Evolutionary conservation across 2,797 vertebrate species (phyloP).

Genomic region (Sebastolobus alascanus): DNA sequence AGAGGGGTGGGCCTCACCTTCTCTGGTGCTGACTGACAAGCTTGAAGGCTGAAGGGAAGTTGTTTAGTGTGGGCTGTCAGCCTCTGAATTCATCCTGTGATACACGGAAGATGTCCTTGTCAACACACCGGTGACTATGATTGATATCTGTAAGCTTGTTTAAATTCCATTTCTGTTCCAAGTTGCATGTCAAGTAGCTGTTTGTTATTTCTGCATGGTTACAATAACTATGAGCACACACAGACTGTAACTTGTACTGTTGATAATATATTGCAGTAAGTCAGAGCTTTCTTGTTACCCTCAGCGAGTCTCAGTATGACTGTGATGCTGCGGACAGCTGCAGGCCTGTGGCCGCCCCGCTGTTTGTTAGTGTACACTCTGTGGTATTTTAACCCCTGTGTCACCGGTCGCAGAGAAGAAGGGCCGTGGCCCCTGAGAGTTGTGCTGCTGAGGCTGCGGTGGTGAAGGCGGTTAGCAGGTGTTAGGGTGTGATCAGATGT

Average conservation of each 20-base stretch:
- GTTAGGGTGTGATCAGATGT: conserved; percentile 9
- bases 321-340: conserved; percentile 66
- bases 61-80: conserved; percentile 53
- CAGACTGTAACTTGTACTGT: background rate
- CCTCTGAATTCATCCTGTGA: conserved; percentile 53
- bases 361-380: conserved; percentile 52
- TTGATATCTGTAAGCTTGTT: conserved; percentile 62
- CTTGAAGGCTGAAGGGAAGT: conserved; percentile 58
- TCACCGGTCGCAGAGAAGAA: conserved; percentile 43
- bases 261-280: background rate
- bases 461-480: conserved; percentile 10
- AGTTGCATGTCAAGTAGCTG: conserved; percentile 18
- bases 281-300: conserved; percentile 21
- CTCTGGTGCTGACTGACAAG: conserved; percentile 56
- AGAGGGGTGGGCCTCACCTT: conserved; percentile 57
- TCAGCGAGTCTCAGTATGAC: conserved; percentile 15
- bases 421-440: conserved; percentile 16
- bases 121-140: conserved; percentile 53
- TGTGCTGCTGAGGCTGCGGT: conserved; percentile 38
- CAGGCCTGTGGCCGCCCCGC: conserved; percentile 42
- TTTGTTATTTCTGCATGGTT: conserved; percentile 22
- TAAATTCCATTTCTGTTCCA: conserved; percentile 38
- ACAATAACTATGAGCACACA: background rate
- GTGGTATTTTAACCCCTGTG: conserved; percentile 67
- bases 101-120: conserved; percentile 65